Percentiles rank a stretch among this genome's conserved stretches.
These are phyloP conservation scores for Troides helena DNA, from an alignment of 2,888 invertebrate genomes.

Conservation along the genomic window DNA sequence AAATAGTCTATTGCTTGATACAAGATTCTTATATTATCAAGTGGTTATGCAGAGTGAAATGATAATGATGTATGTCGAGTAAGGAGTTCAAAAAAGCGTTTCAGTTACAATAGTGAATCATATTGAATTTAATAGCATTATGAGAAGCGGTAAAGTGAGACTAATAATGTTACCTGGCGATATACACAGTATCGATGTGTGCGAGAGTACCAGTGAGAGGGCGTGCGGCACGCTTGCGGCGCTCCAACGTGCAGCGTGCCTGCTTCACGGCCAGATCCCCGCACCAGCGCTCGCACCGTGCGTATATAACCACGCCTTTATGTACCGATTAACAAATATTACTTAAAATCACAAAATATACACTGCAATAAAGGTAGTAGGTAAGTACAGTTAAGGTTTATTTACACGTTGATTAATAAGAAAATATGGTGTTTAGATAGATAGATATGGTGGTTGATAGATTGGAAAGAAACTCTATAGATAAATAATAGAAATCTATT, in stretches of 20 bases:
- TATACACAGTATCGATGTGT: conserved; percentile 80
- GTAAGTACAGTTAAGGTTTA: too few species aligned
- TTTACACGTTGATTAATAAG: too few species aligned
- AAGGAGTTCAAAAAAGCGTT: not conserved
- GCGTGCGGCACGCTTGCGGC: conserved; percentile 60
- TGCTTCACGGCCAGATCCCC: conserved; percentile 73
- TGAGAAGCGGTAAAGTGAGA: conserved; percentile 1
- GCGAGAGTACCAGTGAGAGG: conserved; percentile 60
- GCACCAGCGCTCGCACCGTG: conserved; percentile 73
- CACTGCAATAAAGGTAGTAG: conserved; percentile 45
- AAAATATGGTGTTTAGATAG: too few species aligned
- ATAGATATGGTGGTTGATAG: too few species aligned
- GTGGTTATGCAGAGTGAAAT: not conserved
- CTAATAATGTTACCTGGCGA: conserved; percentile 71
- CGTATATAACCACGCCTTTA: conserved; percentile 74
- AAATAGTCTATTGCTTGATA: too few species aligned
- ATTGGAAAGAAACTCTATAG: too few species aligned
- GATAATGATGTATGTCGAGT: not conserved
- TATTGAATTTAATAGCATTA: not conserved
- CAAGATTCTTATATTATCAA: too few species aligned
- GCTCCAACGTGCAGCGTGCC: conserved; percentile 59
- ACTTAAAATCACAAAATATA: conserved; percentile 42
- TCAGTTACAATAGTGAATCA: not conserved
- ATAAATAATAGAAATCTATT: not conserved
- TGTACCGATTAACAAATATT: not conserved